Evolutionary conservation across 1,140 invertebrate species (phyloP), one percentile per base, ranked within the genome.

Genomic region (Drosophila nigromelanica): DNA sequence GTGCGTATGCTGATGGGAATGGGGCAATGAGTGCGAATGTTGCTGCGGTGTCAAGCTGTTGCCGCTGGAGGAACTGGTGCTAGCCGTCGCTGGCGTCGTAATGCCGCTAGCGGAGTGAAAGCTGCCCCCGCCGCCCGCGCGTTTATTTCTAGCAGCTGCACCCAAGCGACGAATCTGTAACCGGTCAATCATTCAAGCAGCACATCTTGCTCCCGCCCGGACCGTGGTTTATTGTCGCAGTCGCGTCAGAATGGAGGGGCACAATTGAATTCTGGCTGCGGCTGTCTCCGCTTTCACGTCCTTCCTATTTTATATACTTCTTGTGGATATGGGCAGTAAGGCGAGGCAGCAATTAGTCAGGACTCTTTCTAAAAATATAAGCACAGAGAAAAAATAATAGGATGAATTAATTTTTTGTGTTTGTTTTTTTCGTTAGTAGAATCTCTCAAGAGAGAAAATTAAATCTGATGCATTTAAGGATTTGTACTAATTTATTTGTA

Each of bases 151-250:
- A 67, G 83, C 83, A 86, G 80, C 89, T 86, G 85, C 83, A 80
- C 89, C 89, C 77, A 91, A 89, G 74, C 89, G 89, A 78, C 89
- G 89, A 43, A 89, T 90, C 59, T 91, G 83, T 73, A 91, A 85
- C 59, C 81, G 85, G 81, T 91, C 89, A 91, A 89, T 86, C 89
- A 91, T 91, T 90, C 83, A 90, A 86, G 50, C 76, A 64, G 60
- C 72, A 64, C 82, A 82, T 86, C 67, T 63, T 87, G 74, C 40
- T 76, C 59, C 78, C 42, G 43, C 40, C 50, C 39, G 47, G 18
- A 18, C 39, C 11, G 33, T 45, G 42, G 21, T 51, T 54, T 59
- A 56, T 62, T 39, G 14, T 73, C 18, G 33, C 70, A 74, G 40
- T n/a, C n/a, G n/a, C 21, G 14, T 47, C 7, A n/a, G 10, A 43